These are phyloP conservation scores for Ceratoteleas bidentatus DNA, from an alignment of 1,140 invertebrate species.

Conservation along the genomic window DNA sequence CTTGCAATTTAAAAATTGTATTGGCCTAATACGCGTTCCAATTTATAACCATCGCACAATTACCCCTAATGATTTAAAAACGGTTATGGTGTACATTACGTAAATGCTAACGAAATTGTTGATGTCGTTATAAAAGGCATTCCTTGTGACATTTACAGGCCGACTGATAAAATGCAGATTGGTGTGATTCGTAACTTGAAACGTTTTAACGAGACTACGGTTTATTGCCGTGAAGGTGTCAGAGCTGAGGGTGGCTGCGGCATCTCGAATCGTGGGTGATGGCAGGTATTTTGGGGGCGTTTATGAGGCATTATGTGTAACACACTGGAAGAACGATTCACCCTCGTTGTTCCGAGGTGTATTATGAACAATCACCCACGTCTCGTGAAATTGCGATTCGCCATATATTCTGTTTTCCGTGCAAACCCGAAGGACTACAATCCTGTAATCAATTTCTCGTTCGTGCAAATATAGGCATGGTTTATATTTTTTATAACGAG, in stretches of 20 bases:
- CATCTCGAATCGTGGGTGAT: conserved; percentile 74
- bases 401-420: conserved; percentile 58
- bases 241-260: conserved; percentile 67
- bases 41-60: too few species aligned
- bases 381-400: conserved; percentile 74
- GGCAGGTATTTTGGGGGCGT: conserved; percentile 79
- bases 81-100: neutral
- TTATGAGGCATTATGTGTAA: conserved; percentile 82
- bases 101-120: neutral
- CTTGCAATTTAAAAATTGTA: too few species aligned
- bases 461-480: too few species aligned
- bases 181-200: conserved; percentile 33
- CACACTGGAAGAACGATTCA: conserved; percentile 79
- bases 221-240: conserved; percentile 77
- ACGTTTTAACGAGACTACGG: conserved; percentile 74
- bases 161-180: conserved; percentile 51
- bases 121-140: neutral
- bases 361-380: conserved; percentile 71
- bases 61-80: too few species aligned
- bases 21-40: too few species aligned
- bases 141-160: conserved; percentile 23
- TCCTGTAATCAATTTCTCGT: conserved; percentile 50
- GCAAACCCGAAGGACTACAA: conserved; percentile 56
- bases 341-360: conserved; percentile 72
- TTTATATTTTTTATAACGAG: too few species aligned